A percentile compares a stretch with the other conserved stretches of the same genome.
Conservation (phyloP, 2,797 vertebrate genomes). For the Manis crassicaudata region DNA sequence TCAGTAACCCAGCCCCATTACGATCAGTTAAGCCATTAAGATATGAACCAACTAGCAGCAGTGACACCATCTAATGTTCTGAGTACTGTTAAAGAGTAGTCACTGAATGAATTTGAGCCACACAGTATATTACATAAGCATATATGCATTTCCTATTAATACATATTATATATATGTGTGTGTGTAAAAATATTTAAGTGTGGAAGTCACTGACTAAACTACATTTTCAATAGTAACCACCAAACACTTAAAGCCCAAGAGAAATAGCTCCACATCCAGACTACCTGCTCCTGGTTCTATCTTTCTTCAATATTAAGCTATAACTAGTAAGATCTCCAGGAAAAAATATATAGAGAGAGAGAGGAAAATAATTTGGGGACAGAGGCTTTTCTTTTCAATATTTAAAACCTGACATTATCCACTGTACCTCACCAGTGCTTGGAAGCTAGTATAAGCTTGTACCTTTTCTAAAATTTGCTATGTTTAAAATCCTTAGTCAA, state of each 20-base stretch:
- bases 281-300: neutral
- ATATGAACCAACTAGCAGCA: neutral
- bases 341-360: too few species aligned
- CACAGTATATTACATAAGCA: neutral
- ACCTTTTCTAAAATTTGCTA: neutral
- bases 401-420: neutral
- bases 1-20: neutral
- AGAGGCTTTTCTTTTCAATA: neutral
- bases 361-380: neutral
- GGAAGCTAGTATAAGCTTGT: neutral
- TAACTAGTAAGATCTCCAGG: neutral
- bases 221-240: neutral
- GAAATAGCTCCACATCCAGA: neutral
- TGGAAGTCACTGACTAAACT: neutral
- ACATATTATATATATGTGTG: neutral
- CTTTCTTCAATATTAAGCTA: neutral
- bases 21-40: neutral
- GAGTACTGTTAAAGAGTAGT: neutral
- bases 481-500: constrained; percentile 27
- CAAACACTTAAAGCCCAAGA: neutral
- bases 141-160: neutral
- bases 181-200: neutral
- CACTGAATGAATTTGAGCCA: neutral
- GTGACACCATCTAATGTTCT: neutral
- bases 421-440: neutral